Percentiles rank a stretch among this genome's conserved stretches.
Conservation (phyloP, 1,140 invertebrate species). For the Halesus radiatus region DNA sequence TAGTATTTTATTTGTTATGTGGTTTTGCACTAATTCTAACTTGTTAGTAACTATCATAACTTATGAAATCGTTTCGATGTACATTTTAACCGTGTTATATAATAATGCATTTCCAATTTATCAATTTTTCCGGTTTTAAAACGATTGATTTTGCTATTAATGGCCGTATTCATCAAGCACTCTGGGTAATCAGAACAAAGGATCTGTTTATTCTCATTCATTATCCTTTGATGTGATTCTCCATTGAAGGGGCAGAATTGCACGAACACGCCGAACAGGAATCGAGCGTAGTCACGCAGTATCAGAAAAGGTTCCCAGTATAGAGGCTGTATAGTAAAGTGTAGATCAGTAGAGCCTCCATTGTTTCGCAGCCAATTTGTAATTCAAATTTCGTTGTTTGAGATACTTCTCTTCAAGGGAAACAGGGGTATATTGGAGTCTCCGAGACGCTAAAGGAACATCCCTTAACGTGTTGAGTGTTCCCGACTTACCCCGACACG, state of each 20-base stretch:
- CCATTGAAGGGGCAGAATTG: constrained; percentile 17
- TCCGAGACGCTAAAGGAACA: constrained; percentile 7
- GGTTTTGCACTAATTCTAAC: too few relatives aligned
- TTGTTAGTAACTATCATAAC: too few relatives aligned
- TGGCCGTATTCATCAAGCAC: too few relatives aligned
- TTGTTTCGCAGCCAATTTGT: constrained; percentile 51
- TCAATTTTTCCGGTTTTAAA: too few relatives aligned
- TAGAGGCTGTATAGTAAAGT: not conserved
- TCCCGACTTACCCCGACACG: constrained; percentile 18
- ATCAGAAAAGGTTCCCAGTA: too few relatives aligned
- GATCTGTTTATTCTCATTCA: not conserved
- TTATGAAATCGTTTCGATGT: too few relatives aligned
- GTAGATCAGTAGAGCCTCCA: constrained; percentile 6
- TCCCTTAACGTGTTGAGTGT: constrained; percentile 37
- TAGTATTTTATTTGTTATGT: too few relatives aligned
- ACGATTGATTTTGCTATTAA: too few relatives aligned
- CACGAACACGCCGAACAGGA: constrained; percentile 33
- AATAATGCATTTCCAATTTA: too few relatives aligned
- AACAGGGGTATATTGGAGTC: constrained; percentile 2
- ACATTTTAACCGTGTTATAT: too few relatives aligned
- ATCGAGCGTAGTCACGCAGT: not conserved
- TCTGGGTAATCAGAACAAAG: constrained; percentile 12
- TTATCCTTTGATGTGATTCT: constrained; percentile 32
- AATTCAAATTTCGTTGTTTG: constrained; percentile 55
- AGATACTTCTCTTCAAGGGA: constrained; percentile 61